phyloP scores from a whole-genome alignment of 1,140 invertebrate genomes.

The Trachelipus rathkii region DNA sequence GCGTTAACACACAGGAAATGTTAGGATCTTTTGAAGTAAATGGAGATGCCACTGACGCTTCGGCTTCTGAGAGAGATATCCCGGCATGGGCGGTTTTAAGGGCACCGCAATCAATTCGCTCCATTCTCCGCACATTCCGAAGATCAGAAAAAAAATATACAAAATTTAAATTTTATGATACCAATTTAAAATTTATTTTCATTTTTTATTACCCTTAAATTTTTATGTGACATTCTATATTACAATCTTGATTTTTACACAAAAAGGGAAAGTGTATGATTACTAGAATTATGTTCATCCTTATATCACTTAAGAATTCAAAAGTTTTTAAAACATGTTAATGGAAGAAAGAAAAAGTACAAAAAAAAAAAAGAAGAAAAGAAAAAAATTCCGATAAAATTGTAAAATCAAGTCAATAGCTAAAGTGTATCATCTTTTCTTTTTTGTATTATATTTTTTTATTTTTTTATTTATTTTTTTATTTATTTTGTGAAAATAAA shows the following conservation, averaged over 20 bases:
- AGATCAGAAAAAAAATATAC: neutral
- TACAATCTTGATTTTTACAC: neutral
- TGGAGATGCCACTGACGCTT: slow-evolving; percentile 88
- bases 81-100: slow-evolving; percentile 90
- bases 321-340: no score
- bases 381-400: no score
- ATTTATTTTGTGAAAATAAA: no score
- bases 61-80: slow-evolving; percentile 87
- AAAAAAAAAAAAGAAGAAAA: no score
- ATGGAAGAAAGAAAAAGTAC: no score
- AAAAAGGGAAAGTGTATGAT: no score
- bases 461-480: no score
- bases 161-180: slow-evolving; percentile 16
- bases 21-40: slow-evolving; percentile 87
- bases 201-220: neutral
- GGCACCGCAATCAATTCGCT: slow-evolving; percentile 89
- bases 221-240: neutral
- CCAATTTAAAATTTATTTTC: neutral
- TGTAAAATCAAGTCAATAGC: no score
- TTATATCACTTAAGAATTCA: no score
- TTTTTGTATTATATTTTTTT: no score
- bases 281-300: no score
- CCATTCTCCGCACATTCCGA: slow-evolving; percentile 90
- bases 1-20: slow-evolving; percentile 77
- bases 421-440: no score